These are phyloP conservation scores for Acleris literana DNA, from an alignment of 2,888 invertebrate genomes.

Conservation along the genomic window DNA sequence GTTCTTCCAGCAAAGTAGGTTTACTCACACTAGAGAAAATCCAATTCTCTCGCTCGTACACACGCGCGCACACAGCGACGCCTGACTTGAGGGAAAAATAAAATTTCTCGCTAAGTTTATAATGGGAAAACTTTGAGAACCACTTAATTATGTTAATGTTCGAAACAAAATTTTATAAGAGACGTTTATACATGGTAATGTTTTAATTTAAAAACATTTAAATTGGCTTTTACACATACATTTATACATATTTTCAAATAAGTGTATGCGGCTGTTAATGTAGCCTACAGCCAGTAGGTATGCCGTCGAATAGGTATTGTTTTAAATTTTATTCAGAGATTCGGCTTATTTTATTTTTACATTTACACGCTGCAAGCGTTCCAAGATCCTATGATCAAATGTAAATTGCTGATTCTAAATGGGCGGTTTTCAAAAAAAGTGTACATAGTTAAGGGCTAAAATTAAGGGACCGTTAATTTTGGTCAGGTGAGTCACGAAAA, in stretches of 20 bases:
- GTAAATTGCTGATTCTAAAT: no score
- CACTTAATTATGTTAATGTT: constrained; percentile 85
- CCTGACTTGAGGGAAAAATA: constrained; percentile 84
- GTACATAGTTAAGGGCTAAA: no score
- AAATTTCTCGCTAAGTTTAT: constrained; percentile 84
- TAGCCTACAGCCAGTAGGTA: constrained; percentile 2
- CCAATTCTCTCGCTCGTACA: constrained; percentile 79
- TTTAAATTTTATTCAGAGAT: no score
- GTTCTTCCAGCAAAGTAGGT: constrained; percentile 81
- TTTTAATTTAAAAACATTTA: constrained; percentile 64
- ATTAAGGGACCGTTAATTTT: no score
- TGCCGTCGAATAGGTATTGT: no score
- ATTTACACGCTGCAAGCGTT: no score
- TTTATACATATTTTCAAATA: neutral
- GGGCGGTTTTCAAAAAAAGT: no score
- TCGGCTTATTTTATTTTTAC: no score
- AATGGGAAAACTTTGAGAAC: constrained; percentile 84
- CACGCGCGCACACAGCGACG: constrained; percentile 76
- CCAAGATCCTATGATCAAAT: no score
- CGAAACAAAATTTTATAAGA: constrained; percentile 83
- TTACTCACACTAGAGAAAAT: constrained; percentile 80
- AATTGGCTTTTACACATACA: constrained; percentile 26
- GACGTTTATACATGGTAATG: constrained; percentile 79
- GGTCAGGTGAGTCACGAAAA: no score
- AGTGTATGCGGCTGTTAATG: neutral